Conservation (phyloP, 2,888 invertebrate species). For the Mycalesis mineus region DNA sequence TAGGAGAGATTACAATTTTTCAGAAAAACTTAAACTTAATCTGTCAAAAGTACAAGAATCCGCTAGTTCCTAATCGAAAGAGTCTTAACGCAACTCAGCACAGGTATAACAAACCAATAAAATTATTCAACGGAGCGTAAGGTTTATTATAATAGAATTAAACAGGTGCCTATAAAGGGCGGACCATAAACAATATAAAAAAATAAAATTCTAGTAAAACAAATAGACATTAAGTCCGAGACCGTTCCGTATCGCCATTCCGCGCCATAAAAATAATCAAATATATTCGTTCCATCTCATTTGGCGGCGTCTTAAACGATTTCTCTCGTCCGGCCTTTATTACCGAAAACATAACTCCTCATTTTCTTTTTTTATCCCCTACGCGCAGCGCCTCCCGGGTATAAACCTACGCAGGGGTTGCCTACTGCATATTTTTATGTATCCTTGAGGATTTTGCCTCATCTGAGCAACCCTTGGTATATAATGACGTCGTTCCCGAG, state of each 20-base stretch:
- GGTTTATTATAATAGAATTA: slow-evolving; percentile 32
- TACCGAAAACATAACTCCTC: slow-evolving; percentile 78
- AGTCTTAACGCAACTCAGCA: too few relatives aligned
- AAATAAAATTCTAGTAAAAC: slow-evolving; percentile 69
- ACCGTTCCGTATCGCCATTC: slow-evolving; percentile 71
- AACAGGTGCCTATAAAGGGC: slow-evolving; percentile 45
- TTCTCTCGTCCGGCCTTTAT: slow-evolving; percentile 78
- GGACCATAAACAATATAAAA: slow-evolving; percentile 51
- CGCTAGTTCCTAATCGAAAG: too few relatives aligned
- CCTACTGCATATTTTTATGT: slow-evolving; percentile 69
- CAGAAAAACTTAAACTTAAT: too few relatives aligned
- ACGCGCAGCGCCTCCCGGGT: slow-evolving; percentile 61
- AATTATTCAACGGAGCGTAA: not conserved
- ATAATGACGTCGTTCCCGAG: slow-evolving; percentile 35
- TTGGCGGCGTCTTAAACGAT: slow-evolving; percentile 77
- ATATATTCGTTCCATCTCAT: slow-evolving; percentile 79
- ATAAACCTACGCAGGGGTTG: slow-evolving; percentile 62
- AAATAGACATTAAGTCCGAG: slow-evolving; percentile 68
- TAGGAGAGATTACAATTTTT: too few relatives aligned
- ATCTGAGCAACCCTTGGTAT: slow-evolving; percentile 46
- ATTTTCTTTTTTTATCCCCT: slow-evolving; percentile 78
- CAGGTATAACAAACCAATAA: not conserved
- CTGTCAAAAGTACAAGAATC: too few relatives aligned
- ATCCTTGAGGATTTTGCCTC: slow-evolving; percentile 52
- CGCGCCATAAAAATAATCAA: slow-evolving; percentile 77